Conservation (phyloP, 2,888 invertebrate species). For the Cheilosia urbana region DNA sequence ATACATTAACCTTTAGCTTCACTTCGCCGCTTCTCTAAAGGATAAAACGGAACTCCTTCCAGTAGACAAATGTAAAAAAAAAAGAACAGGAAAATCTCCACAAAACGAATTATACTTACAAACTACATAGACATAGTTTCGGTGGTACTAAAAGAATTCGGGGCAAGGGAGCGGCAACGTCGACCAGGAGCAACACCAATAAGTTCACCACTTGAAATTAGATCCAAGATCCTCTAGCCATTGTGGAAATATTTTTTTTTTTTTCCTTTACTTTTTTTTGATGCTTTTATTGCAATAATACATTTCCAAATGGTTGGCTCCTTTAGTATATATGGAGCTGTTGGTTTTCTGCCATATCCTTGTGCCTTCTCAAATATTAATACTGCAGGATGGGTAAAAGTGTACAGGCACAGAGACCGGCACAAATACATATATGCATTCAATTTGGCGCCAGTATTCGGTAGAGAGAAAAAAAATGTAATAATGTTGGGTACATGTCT, state of each 20-base stretch:
- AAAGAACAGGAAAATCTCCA: constrained; percentile 30
- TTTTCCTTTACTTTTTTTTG: constrained; percentile 7
- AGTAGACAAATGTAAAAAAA: constrained; percentile 3
- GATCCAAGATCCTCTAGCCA: constrained; percentile 69
- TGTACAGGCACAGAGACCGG: neutral
- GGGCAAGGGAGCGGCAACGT: neutral
- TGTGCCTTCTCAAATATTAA: constrained; percentile 69
- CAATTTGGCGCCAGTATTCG: constrained; percentile 64
- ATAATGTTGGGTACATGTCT: neutral
- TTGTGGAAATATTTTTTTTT: constrained; percentile 66
- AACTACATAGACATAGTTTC: constrained; percentile 50
- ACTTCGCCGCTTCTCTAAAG: constrained; percentile 33
- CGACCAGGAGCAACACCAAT: constrained; percentile 24
- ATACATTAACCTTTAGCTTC: constrained; percentile 71
- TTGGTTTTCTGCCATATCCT: constrained; percentile 40
- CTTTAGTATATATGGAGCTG: constrained; percentile 41
- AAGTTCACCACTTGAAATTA: constrained; percentile 69
- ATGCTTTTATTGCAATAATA: constrained; percentile 74
- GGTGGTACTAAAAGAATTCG: constrained; percentile 9
- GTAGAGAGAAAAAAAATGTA: constrained; percentile 24
- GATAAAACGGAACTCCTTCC: constrained; percentile 12
- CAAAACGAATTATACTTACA: constrained; percentile 60
- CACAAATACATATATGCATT: constrained; percentile 57
- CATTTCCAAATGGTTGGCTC: constrained; percentile 71
- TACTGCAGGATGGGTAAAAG: constrained; percentile 57